A percentile compares a stretch with the other conserved stretches of the same genome.
Evolutionary conservation across 2,797 vertebrate species (phyloP).

Genomic region (Chrysocyon brachyurus): DNA sequence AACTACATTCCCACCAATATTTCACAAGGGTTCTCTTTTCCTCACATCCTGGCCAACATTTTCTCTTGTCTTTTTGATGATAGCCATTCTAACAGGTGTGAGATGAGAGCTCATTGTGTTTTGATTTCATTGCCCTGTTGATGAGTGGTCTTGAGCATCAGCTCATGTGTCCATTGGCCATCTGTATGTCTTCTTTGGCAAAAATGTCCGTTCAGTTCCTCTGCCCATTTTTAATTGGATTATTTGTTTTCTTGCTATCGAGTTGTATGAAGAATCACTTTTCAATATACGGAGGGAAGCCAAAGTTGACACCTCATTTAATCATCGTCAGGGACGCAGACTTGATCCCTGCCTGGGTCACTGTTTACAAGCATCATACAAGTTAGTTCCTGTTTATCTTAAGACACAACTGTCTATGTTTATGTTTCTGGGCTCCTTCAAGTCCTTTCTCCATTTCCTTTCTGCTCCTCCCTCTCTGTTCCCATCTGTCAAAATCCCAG

Average conservation of each 20-base stretch:
- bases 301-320: constrained; percentile 77
- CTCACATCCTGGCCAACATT: not conserved
- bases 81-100: not conserved
- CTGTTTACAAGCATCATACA: constrained; percentile 66
- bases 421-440: constrained; percentile 70
- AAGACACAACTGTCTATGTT: constrained; percentile 75
- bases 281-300: constrained; percentile 55
- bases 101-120: not conserved
- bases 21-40: not conserved
- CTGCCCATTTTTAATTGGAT: not conserved
- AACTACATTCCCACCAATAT: not conserved
- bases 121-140: not conserved
- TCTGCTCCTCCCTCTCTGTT: not conserved
- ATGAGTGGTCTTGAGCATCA: not conserved
- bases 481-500: not conserved
- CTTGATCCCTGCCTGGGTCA: constrained; percentile 30
- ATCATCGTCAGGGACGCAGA: not conserved
- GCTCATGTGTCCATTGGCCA: not conserved
- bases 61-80: not conserved
- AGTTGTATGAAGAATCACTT: constrained; percentile 48
- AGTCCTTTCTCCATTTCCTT: constrained; percentile 73
- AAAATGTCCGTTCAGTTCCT: not conserved
- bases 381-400: constrained; percentile 81
- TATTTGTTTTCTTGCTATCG: constrained; percentile 8
- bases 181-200: not conserved